Evolutionary conservation across 2,888 invertebrate species (phyloP), one percentile per base, ranked within the genome.

Genomic region (Sinelater perroti): DNA sequence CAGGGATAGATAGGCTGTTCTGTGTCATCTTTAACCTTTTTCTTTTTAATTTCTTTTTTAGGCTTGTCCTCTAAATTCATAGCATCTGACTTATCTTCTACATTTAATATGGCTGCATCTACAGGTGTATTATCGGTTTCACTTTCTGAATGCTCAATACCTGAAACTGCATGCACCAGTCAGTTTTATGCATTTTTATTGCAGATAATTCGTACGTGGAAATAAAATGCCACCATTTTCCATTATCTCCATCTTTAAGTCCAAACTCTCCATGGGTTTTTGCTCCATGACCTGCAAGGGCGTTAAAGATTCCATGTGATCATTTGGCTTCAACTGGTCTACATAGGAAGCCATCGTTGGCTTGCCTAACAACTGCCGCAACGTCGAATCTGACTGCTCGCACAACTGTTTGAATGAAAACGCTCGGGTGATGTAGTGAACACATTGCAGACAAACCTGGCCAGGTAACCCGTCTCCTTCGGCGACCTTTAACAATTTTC

Each of bases 341-440:
- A 55, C 26, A 30, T 55, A 55, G 7, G 55, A 24, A 24, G 28
- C 11, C 13, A 57, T 7, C 45, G 30, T 46, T 46, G 28, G 68
- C 66, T 56, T 67, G 8, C 65, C 71, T 24, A 76, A 59, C 20
- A 77, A 59, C 33, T 74, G 70, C 44, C 74, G 61, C 47, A 78
- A 66, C 3, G 77, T 74, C 11, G 66, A 65, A 54, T 78, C 77
- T 6, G 77, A 77, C 53, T 73, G 66, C 61, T 76, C 75, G 60
- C 78, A 78, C 46, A 77, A 64, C 65, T 76, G 75, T 65, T 75
- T 76, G 63, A 78, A 78, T 2, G 72, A 75, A 58, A 72, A 77
- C 2, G 76, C 72, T 59, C 72, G 68, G 13, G 70, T 72, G 35
- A 78, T 74, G 57, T 75, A 72, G 61, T 75, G 70, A 33, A 74